Evolutionary conservation across 2,113 vertebrate species (phyloP).

Genomic region (Alouatta palliata): DNA sequence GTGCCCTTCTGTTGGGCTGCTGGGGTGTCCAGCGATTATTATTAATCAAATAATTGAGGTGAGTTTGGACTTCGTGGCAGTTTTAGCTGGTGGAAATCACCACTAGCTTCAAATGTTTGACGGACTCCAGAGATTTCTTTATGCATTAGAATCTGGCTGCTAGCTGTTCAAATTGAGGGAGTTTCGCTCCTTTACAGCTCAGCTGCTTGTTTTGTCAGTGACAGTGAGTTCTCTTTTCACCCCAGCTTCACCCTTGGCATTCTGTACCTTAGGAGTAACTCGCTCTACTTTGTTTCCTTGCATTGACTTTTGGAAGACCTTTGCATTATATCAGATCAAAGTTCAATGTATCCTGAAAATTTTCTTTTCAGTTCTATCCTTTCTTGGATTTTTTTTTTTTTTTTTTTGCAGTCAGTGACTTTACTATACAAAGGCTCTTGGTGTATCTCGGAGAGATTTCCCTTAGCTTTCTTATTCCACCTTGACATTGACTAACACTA

Average conservation of each 20-base stretch:
- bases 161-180: neutral
- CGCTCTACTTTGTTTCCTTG: neutral
- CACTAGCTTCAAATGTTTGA: neutral
- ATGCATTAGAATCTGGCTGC: neutral
- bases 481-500: neutral
- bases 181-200: neutral
- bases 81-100: neutral
- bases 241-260: neutral
- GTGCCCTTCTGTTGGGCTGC: neutral
- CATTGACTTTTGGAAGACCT: neutral
- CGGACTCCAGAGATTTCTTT: neutral
- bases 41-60: neutral
- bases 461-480: neutral
- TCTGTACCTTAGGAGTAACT: neutral
- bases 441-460: neutral
- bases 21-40: neutral
- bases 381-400: neutral
- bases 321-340: neutral
- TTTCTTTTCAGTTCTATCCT: neutral
- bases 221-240: neutral
- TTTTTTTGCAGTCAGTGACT: neutral
- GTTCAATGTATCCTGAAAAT: neutral
- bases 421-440: neutral
- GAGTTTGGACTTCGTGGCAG: neutral
- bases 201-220: neutral